A percentile compares a stretch with the other conserved stretches of the same genome.
phyloP scores from a whole-genome alignment of 2,888 invertebrate species.

The Neoascia interrupta region DNA sequence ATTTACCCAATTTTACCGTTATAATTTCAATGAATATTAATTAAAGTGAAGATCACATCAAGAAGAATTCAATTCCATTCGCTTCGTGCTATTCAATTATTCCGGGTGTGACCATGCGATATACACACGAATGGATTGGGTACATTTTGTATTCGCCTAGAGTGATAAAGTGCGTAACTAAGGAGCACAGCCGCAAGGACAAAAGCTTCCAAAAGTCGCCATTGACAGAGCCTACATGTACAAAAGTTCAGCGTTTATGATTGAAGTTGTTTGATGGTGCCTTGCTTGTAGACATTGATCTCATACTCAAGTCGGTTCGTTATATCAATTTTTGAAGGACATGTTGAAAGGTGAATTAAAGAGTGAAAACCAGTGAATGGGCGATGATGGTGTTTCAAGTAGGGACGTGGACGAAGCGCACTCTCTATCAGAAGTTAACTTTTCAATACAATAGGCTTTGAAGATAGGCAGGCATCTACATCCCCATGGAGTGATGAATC shows the following conservation, averaged over 20 bases:
- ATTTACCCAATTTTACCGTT: constrained; percentile 60
- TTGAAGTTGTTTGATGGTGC: constrained; percentile 19
- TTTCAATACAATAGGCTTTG: too few species aligned
- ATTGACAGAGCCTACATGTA: constrained; percentile 7
- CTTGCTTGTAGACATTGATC: too few species aligned
- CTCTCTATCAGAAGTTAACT: too few species aligned
- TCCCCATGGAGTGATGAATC: too few species aligned
- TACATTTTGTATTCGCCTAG: neutral
- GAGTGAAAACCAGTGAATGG: constrained; percentile 2
- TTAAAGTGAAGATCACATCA: constrained; percentile 67
- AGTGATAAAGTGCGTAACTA: too few species aligned
- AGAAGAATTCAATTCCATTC: constrained; percentile 60
- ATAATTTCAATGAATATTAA: constrained; percentile 70
- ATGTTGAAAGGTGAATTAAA: constrained; percentile 5
- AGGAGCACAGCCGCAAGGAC: neutral
- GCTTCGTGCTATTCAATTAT: constrained; percentile 62
- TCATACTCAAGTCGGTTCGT: neutral
- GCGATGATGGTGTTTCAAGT: too few species aligned
- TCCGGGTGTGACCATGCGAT: constrained; percentile 1
- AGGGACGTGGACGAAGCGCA: too few species aligned
- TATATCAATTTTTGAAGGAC: constrained; percentile 25
- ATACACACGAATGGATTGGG: neutral
- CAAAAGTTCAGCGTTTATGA: constrained; percentile 12
- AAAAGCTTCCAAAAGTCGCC: constrained; percentile 5
- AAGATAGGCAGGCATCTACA: too few species aligned